These are phyloP conservation scores for Temnothorax longispinosus DNA, from an alignment of 1,140 invertebrate genomes.

Conservation along the genomic window DNA sequence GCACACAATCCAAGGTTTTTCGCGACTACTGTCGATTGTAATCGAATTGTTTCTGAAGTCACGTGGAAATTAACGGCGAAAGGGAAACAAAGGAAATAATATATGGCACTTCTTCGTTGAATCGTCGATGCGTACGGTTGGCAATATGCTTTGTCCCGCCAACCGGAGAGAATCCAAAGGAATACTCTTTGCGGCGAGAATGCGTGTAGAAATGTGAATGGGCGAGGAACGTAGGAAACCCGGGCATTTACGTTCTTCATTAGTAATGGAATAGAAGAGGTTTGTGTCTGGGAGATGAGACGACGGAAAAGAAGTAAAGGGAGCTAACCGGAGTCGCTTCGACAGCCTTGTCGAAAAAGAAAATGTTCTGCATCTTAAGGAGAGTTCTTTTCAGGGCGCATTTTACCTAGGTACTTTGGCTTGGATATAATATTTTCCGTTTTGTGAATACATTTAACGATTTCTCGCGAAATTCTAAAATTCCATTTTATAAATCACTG, in stretches of 20 bases:
- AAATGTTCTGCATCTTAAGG: constrained; percentile 60
- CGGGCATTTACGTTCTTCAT: constrained; percentile 66
- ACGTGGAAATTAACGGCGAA: constrained; percentile 66
- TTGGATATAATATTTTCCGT: constrained; percentile 52
- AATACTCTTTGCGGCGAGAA: constrained; percentile 34
- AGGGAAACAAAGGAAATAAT: constrained; percentile 74
- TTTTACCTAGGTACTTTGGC: constrained; percentile 50
- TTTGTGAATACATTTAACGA: constrained; percentile 31
- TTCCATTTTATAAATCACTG: constrained; percentile 21
- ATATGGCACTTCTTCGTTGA: constrained; percentile 37
- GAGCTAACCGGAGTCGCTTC: background rate
- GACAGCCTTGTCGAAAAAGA: constrained; percentile 68
- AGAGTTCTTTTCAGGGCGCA: constrained; percentile 44
- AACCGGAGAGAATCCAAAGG: constrained; percentile 13
- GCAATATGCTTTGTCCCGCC: constrained; percentile 49
- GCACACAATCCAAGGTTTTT: constrained; percentile 1
- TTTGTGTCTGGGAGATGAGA: background rate
- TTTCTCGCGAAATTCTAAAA: background rate
- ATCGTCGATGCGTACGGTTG: background rate
- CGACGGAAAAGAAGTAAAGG: background rate
- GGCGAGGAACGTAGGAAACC: constrained; percentile 50
- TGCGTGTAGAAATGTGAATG: constrained; percentile 23
- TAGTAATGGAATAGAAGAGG: constrained; percentile 60
- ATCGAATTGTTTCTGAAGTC: constrained; percentile 70
- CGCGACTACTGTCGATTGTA: constrained; percentile 63